phyloP scores from a whole-genome alignment of 2,888 invertebrate species.

The Galeruca laticollis region DNA sequence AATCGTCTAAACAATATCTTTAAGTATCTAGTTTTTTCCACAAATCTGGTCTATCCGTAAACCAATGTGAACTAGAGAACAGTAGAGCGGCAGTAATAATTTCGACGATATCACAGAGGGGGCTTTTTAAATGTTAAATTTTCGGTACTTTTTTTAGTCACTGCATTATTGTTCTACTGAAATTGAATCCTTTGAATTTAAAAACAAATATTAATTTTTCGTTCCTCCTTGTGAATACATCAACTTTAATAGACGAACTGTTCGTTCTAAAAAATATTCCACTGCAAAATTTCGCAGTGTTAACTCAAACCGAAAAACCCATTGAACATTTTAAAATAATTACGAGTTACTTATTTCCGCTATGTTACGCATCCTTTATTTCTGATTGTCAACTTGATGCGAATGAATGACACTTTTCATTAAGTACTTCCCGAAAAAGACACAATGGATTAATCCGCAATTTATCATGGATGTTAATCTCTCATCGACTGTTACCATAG shows the following conservation, averaged over 20 bases:
- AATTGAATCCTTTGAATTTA: too few species aligned
- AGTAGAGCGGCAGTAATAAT: too few species aligned
- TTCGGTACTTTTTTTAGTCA: too few species aligned
- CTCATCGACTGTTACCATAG: background rate
- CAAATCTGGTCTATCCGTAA: too few species aligned
- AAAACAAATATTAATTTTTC: too few species aligned
- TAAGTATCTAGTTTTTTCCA: too few species aligned
- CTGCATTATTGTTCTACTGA: too few species aligned
- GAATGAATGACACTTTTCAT: constrained; percentile 33
- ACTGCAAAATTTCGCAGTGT: constrained; percentile 34
- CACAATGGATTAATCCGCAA: background rate
- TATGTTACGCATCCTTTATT: constrained; percentile 36
- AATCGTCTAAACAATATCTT: too few species aligned
- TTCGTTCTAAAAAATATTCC: constrained; percentile 27
- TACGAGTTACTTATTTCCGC: constrained; percentile 39
- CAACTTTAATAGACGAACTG: constrained; percentile 1
- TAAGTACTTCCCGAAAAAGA: constrained; percentile 24
- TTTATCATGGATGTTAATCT: background rate
- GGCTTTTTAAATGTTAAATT: too few species aligned
- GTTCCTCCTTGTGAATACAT: too few species aligned
- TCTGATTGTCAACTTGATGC: constrained; percentile 26
- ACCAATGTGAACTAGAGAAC: too few species aligned
- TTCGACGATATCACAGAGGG: too few species aligned
- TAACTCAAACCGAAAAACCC: constrained; percentile 31
- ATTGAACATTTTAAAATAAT: constrained; percentile 28